Base-by-base conservation (phyloP, 1,140 invertebrate genomes). In the Rhizoglyphus robini region DNA sequence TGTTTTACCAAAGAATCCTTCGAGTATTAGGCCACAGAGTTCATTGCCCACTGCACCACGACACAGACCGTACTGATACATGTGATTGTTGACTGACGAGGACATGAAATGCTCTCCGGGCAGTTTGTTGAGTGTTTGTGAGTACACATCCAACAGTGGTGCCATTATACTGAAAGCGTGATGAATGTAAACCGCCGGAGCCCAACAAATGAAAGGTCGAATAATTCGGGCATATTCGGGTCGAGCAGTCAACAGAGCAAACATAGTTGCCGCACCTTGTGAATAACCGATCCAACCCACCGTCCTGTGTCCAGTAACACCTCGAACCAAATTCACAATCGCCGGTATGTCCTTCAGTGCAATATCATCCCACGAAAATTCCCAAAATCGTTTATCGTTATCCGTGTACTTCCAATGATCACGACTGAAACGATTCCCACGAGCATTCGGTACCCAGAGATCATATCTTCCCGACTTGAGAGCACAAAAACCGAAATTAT, bases 391-490 rank as follows among this genome's bases (percentile, higher is more conserved):
- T 20, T 15, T n/a, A 15, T 41, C 41, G 15, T 46, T 46, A 46
- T 46, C 41, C 15, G 41, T 46, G 41, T 46, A 46, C 15, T 23
- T 15, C 15, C 15, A 15, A 65, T 80, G 78, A 63, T 73, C 73
- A 48, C 76, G 75, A 2, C 81, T 81, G 69, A 84, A 83, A 8
- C 74, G 78, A 65, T 81, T 78, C 38, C 86, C 85, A 29, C 85
- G 73, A 23, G 77, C 80, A 76, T 87, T 88, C 15, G 81, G 81
- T 63, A 83, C 25, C 83, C 83, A 86, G n/a, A 90, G 81, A 74
- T 89, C 87, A 23, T 46, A 46, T 15, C 41, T 15, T 15, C 41
- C 41, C 15, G 41, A 15, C 15, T 15, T 15, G 41, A 46, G 41
- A 23, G 23, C 15, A 23, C 41, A 46, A 46, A 46, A 15, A 46